These are phyloP conservation scores for Butastur rufipennis DNA, from an alignment of 2,113 vertebrate genomes.

Conservation along the genomic window DNA sequence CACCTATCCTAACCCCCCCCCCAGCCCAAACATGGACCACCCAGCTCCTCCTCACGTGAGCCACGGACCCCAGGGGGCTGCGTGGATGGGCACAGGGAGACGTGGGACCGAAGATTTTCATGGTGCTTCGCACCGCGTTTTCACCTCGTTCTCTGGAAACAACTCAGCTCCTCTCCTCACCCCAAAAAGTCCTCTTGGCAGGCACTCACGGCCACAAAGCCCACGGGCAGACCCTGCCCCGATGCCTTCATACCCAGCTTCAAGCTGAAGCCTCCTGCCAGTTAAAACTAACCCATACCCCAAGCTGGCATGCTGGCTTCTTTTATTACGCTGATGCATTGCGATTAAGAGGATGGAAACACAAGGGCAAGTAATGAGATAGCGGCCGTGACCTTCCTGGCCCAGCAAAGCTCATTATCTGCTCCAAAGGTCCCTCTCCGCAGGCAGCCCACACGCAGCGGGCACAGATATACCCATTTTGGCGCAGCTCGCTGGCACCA, in stretches of 20 bases:
- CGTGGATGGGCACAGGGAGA: accelerated
- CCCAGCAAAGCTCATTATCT: constrained; percentile 13
- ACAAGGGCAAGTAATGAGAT: neutral
- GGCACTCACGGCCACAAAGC: neutral
- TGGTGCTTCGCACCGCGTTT: accelerated
- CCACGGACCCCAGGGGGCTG: accelerated
- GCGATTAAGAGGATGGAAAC: neutral
- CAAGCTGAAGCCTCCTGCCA: neutral
- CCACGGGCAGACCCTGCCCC: accelerated
- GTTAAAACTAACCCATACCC: neutral
- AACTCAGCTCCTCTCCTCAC: neutral
- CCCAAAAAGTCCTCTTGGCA: neutral
- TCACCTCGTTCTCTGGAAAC: neutral
- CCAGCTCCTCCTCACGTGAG: neutral
- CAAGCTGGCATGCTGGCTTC: accelerated
- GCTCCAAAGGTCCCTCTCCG: neutral
- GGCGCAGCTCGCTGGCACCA: accelerated
- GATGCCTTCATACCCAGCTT: neutral
- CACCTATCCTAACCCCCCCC: neutral
- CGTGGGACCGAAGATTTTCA: accelerated
- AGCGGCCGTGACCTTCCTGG: neutral
- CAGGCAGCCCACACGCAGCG: neutral
- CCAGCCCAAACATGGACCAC: accelerated
- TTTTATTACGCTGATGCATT: neutral
- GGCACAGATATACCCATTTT: neutral